Conservation (phyloP, 53 echinoderm and acorn worm genomes). For the Hippasteria phrygiana region DNA sequence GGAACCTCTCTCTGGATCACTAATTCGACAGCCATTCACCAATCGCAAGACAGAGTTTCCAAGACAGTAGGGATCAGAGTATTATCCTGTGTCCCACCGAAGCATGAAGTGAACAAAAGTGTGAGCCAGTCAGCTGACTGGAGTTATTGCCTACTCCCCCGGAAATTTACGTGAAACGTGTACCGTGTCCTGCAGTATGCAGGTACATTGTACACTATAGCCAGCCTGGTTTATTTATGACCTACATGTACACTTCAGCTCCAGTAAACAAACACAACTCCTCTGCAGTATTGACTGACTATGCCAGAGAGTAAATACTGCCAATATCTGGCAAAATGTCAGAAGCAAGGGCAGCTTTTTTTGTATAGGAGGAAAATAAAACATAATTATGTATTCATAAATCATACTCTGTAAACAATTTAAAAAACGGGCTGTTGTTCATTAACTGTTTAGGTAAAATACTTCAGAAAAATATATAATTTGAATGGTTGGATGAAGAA, state of each 20-base stretch:
- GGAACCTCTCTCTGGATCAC: conserved; percentile 45
- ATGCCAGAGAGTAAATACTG: conserved; percentile 9
- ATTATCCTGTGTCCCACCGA: not conserved
- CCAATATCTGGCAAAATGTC: not conserved
- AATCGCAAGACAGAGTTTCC: not conserved
- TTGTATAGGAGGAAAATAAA: not conserved
- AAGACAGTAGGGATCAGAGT: not conserved
- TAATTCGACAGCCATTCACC: conserved; percentile 58
- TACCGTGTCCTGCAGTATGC: not conserved
- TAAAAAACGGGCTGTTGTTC: no score
- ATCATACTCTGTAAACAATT: no score
- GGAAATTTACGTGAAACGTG: not conserved
- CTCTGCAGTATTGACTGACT: conserved; percentile 9
- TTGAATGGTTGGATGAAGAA: no score
- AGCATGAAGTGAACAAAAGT: not conserved
- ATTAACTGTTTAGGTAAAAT: no score
- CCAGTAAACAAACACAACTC: not conserved
- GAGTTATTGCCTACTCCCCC: no score
- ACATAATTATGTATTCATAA: not conserved
- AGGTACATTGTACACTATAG: not conserved
- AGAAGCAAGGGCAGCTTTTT: not conserved
- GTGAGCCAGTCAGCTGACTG: not conserved
- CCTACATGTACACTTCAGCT: not conserved
- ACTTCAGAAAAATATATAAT: no score
- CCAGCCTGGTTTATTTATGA: not conserved